These are phyloP conservation scores for Pygoscelis antarcticus DNA, from an alignment of 2,113 vertebrate genomes.

Conservation along the genomic window DNA sequence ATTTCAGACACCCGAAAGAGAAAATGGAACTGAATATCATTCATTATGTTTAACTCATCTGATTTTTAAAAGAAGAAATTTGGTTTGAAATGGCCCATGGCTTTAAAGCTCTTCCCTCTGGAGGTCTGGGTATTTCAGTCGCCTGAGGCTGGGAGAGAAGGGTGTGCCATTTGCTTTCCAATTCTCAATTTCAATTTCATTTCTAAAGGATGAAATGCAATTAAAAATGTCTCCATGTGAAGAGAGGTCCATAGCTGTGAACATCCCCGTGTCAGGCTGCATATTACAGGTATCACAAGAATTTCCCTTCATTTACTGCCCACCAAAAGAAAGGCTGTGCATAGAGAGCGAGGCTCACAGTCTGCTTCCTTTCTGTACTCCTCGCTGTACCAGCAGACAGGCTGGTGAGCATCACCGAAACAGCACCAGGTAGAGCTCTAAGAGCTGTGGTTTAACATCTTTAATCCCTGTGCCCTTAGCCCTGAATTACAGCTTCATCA, in stretches of 20 bases:
- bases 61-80: slow-evolving; percentile 15
- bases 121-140: not conserved
- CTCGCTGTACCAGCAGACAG: not conserved
- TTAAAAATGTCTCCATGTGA: not conserved
- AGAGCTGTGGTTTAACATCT: not conserved
- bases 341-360: accelerated
- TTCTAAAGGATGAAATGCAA: not conserved
- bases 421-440: not conserved
- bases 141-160: not conserved
- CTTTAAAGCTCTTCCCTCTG: not conserved
- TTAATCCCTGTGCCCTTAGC: not conserved
- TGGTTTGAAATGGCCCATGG: not conserved
- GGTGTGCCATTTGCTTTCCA: not conserved
- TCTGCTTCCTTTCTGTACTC: not conserved
- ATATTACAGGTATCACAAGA: not conserved
- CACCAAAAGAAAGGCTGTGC: not conserved
- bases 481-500: not conserved
- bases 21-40: not conserved
- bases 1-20: not conserved
- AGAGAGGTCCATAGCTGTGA: not conserved
- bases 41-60: not conserved
- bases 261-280: not conserved
- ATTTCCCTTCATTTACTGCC: not conserved
- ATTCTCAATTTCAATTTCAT: not conserved
- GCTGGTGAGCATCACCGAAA: not conserved